Evolutionary conservation across 1,140 invertebrate genomes (phyloP), one percentile per base, ranked within the genome.

Genomic region (Acromyrmex heyeri): DNA sequence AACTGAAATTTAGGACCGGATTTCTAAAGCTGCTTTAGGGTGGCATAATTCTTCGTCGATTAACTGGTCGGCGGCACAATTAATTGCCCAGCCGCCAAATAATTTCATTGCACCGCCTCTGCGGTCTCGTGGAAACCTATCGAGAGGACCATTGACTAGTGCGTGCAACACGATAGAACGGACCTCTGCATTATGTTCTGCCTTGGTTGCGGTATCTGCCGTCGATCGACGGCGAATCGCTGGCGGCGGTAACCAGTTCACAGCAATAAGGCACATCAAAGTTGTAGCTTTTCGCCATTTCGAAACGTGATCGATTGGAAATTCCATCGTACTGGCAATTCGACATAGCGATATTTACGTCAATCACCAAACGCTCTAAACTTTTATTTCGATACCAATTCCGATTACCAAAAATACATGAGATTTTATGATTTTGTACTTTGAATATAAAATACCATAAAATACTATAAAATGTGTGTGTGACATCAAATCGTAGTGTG

Each of bases 61-160:
- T 83, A 83, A 83, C 79, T 34, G 38, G 38, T 75, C 38, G 69
- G 44, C 44, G 79, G 55, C 12, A 24, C 69, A 83, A 83, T 83
- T 83, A 83, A 83, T 83, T 83, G 69, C n/a, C 27, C 55, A 18
- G 38, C 57, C 79, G 10, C 69, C 79, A 83, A 83, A 83, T 83
- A 83, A 83, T 83, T 83, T 83, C 79, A 83, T 83, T 83, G 79
- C 69, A 18, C 55, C 69, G 79, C 69, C 79, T 83, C 79, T 83
- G 79, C 55, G 79, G 79, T 75, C 6, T 38, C 69, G n/a, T 59
- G 69, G 67, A 61, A 83, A 83, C 57, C 79, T 83, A 83, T 83
- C 55, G 69, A 75, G 69, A 61, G 57, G 27, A 21, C 79, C 55
- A 62, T 83, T 57, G 59, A 81, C 38, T 61, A 27, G 38, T 44